Percentiles rank a stretch among this genome's conserved stretches.
phyloP scores from a whole-genome alignment of 1,140 invertebrate species.

The Ericerus pela region DNA sequence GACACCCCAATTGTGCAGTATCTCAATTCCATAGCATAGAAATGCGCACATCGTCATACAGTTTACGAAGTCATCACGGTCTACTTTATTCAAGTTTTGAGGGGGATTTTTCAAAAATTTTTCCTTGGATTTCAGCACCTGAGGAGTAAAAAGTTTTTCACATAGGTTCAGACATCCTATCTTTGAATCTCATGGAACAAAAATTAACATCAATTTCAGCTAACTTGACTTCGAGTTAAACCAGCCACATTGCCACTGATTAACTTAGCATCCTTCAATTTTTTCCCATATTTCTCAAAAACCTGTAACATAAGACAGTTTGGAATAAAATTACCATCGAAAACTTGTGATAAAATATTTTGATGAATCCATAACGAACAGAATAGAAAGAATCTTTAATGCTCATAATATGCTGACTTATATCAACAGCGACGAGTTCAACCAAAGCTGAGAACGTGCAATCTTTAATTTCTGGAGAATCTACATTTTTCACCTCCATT shows the following conservation, averaged over 20 bases:
- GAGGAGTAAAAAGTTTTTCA: background rate
- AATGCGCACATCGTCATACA: background rate
- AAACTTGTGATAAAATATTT: background rate
- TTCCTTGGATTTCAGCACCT: background rate
- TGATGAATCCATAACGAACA: background rate
- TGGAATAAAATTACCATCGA: background rate
- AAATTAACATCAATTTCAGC: background rate
- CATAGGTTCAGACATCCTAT: background rate
- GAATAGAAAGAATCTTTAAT: constrained; percentile 1
- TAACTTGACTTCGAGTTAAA: background rate
- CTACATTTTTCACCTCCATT: background rate
- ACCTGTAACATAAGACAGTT: background rate
- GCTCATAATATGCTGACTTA: background rate
- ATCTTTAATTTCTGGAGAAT: background rate
- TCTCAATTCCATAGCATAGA: background rate
- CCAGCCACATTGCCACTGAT: background rate
- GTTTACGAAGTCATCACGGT: background rate
- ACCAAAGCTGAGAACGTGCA: background rate
- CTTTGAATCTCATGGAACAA: too few species aligned
- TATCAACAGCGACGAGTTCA: background rate
- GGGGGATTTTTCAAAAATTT: background rate
- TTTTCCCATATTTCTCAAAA: constrained; percentile 3
- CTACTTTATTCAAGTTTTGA: background rate
- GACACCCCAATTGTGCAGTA: constrained; percentile 4
- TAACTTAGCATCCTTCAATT: background rate